These are phyloP conservation scores for Coremacera marginata DNA, from an alignment of 2,888 invertebrate genomes.

Conservation along the genomic window DNA sequence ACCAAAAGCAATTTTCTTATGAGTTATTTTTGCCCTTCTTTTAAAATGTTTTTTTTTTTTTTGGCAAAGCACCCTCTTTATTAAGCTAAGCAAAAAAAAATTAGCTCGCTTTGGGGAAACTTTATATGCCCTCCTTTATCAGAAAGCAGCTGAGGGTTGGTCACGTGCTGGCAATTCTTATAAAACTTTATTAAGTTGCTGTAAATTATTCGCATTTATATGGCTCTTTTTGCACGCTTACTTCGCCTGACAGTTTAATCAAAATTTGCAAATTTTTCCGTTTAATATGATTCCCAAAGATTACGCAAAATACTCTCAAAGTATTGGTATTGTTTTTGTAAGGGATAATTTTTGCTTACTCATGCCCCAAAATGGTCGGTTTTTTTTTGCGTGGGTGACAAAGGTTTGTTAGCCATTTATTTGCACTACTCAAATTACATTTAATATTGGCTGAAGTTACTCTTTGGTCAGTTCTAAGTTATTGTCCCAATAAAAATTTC, in stretches of 20 bases:
- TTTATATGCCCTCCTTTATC: not conserved
- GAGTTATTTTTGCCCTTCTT: not conserved
- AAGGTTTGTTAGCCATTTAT: too few species aligned
- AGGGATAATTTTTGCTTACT: too few species aligned
- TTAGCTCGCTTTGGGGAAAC: not conserved
- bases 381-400: too few species aligned
- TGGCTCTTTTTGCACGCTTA: not conserved
- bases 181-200: not conserved
- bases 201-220: not conserved
- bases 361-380: too few species aligned
- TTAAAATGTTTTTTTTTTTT: too few species aligned
- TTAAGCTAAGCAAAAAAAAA: not conserved
- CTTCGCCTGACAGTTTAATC: constrained; percentile 29
- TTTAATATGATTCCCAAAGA: not conserved
- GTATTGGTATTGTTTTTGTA: too few species aligned
- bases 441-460: too few species aligned
- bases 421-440: too few species aligned
- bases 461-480: too few species aligned
- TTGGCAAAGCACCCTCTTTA: constrained; percentile 4
- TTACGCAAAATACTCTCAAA: too few species aligned
- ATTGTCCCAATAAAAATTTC: too few species aligned
- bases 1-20: not conserved
- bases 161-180: not conserved
- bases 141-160: not conserved
- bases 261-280: constrained; percentile 31